These are phyloP conservation scores for Epinotia brunnichana DNA, from an alignment of 2,888 invertebrate species.

Conservation along the genomic window DNA sequence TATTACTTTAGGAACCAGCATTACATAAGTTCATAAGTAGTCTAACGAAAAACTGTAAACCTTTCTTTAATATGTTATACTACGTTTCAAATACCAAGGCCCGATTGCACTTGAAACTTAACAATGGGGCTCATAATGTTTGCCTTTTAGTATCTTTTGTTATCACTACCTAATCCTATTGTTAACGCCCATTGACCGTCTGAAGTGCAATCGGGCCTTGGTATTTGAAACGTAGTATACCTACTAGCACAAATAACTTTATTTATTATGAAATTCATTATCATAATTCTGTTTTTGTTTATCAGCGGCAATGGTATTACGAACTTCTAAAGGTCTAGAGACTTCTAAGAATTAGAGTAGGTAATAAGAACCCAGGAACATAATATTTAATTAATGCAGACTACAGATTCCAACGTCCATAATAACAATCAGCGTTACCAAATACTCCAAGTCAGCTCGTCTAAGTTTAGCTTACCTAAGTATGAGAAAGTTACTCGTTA, in stretches of 20 bases:
- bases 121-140: too few relatives aligned
- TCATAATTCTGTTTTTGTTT: neutral
- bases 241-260: too few relatives aligned
- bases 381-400: conserved; percentile 1
- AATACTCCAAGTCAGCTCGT: neutral
- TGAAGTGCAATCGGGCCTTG: too few relatives aligned
- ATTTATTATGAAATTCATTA: neutral
- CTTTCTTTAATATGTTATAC: too few relatives aligned
- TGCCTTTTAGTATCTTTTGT: too few relatives aligned
- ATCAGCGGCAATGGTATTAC: neutral
- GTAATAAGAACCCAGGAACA: neutral
- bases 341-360: neutral
- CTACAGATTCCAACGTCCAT: neutral
- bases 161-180: too few relatives aligned
- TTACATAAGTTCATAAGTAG: too few relatives aligned
- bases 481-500: neutral
- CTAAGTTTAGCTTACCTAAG: neutral
- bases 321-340: neutral
- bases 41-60: too few relatives aligned
- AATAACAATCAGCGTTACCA: neutral
- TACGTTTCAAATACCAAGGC: too few relatives aligned
- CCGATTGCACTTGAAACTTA: too few relatives aligned
- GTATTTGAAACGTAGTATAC: too few relatives aligned
- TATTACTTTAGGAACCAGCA: neutral
- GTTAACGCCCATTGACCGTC: too few relatives aligned